phyloP scores from a whole-genome alignment of 2,797 vertebrate genomes.

The Sebastiscus tertius region DNA sequence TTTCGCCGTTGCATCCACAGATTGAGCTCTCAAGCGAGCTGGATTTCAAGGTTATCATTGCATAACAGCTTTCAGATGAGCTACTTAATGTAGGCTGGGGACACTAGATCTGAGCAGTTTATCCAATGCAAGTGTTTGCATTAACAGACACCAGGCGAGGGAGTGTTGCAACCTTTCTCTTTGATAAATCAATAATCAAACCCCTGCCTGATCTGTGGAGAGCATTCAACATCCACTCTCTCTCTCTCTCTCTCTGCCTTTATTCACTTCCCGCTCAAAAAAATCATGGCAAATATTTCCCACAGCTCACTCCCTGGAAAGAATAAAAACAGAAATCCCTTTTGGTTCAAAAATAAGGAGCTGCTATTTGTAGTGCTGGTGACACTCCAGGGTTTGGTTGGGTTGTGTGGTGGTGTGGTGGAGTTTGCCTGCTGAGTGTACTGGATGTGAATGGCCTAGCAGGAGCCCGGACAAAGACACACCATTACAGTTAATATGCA shows the following conservation, averaged over 20 bases:
- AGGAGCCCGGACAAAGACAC: slow-evolving; percentile 64
- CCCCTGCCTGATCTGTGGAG: slow-evolving; percentile 20
- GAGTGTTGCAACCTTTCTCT: slow-evolving; percentile 19
- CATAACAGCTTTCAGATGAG: slow-evolving; percentile 63
- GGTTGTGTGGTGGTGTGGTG: slow-evolving; percentile 25
- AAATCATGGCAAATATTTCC: slow-evolving; percentile 11
- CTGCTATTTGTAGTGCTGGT: slow-evolving; percentile 23
- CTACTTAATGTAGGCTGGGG: slow-evolving; percentile 45
- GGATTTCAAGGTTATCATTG: slow-evolving; percentile 74
- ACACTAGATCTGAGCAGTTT: slow-evolving; percentile 47
- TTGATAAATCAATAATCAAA: slow-evolving; percentile 48
- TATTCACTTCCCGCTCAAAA: background rate
- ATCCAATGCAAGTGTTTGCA: slow-evolving; percentile 32
- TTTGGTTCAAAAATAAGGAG: slow-evolving; percentile 30
- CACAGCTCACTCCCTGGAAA: background rate
- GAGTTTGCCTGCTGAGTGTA: slow-evolving; percentile 41
- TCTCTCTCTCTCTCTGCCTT: background rate
- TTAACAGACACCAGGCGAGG: slow-evolving; percentile 28
- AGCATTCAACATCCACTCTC: slow-evolving; percentile 22
- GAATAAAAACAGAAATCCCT: background rate
- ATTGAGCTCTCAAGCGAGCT: slow-evolving; percentile 46
- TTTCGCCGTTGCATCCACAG: slow-evolving; percentile 28
- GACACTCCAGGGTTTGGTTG: slow-evolving; percentile 22
- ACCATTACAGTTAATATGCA: slow-evolving; percentile 78
- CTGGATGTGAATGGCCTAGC: slow-evolving; percentile 45